Evolutionary conservation across 2,888 invertebrate species (phyloP), one percentile per base, ranked within the genome.

Genomic region (Ornithoptera alexandrae): DNA sequence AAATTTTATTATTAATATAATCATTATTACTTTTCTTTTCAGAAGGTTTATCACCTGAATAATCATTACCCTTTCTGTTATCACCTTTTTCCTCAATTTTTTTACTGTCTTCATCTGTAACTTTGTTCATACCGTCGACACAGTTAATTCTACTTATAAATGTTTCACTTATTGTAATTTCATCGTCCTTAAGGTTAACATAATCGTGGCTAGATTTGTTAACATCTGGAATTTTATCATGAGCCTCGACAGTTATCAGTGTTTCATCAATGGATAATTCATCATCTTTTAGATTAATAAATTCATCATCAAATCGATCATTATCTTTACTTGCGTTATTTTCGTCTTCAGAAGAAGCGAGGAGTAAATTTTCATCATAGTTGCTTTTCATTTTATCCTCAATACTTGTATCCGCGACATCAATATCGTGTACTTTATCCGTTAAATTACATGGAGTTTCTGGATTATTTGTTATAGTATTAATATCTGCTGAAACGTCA

Each of bases 281-380:
- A 74, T 84, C 83, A 69, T 86, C 83, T 71, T 75, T 79, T 71
- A 83, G 76, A 77, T 85, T 85, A 18, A 83, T 71, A 73, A 75
- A 80, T 0, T 63, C 71, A 56, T 65, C 71, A 6, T 61, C 66
- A 17, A n/a, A 53, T 46, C 60, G 17, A 57, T 50, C 64, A 42
- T 59, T 7, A 64, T 68, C 59, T 67, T 74, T 74, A 42, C 72
- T 67, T 24, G 46, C 53, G 7, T 60, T 71, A 53, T 68, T 74
- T 72, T 86, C 87, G 20, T 87, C 86, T 56, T 86, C 88, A 65
- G 86, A 84, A 46, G 85, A 86, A 10, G 86, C 87, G 30, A 89
- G 76, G 15, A 87, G 75, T 68, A 86, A 81, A 77, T 88, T 78
- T 80, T 86, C 88, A 56, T 79, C 82, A 71, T 75, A 81, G 71